Base-by-base conservation (phyloP, 2,797 vertebrate species). In the Protosalanx chinensis region DNA sequence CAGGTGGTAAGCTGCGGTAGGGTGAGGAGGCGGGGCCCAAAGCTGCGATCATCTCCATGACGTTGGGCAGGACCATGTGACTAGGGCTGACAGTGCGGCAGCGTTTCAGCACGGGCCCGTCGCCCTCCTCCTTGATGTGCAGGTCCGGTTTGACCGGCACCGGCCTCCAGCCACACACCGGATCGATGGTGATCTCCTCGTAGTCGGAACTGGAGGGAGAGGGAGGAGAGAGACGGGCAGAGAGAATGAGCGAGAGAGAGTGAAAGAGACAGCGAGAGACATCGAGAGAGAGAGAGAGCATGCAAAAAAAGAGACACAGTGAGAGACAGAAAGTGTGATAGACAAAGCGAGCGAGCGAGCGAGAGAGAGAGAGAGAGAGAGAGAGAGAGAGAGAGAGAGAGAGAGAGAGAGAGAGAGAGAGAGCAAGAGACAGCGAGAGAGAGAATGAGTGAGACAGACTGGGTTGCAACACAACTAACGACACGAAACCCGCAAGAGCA, bases 171-270 rank as follows among this genome's bases (percentile, higher is more conserved):
- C 96, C 96, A 73, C 97, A 98, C 3, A 93, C 92, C 0, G 97
- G 97, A 89, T 98, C 97, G 0, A 98, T 98, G 85, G 97, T 98
- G 88, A 98, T 97, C 91, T 98, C 97, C 85, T 98, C 97, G 0
- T 95, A 95, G 79, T 98, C 97, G 0, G 96, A 96, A 76, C 97
- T 98, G 84, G 4, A 5, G 12, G 15, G 5, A 79, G 8, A 79
- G 8, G 51, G 46, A 33, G 32, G 8, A 79, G 8, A 33, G 30
- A 20, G 32, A 12, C 1, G 16, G 20, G 23, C 20, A 72, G 33
- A 67, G n/a, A 16, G 3, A 3, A 58, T 0, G 37, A 29, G 16
- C 60, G 16, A 61, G 23, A n/a, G 63, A 65, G 10, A 70, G 57
- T 33, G 33, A 29, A 3, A 27, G 18, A 69, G 37, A 20, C 18